Evolutionary conservation across 1,140 invertebrate genomes (phyloP).

Genomic region (Bombus affinis): DNA sequence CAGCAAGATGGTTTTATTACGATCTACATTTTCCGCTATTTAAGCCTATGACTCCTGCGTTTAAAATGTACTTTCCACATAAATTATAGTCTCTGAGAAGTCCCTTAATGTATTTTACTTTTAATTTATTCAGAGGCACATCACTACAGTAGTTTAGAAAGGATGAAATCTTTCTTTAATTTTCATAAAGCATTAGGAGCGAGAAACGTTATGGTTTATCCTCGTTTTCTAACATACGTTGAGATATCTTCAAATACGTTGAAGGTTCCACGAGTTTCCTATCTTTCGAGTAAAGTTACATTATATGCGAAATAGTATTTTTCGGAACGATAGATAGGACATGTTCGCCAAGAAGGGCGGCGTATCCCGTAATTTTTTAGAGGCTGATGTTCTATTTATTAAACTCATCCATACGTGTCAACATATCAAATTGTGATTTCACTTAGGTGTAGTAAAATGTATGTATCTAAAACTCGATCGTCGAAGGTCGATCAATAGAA

Average conservation of each 20-base stretch:
- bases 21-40: not conserved
- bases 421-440: conserved; percentile 5
- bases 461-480: not conserved
- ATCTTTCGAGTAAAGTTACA: too few species aligned
- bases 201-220: too few species aligned
- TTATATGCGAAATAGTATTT: too few species aligned
- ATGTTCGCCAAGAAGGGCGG: too few species aligned
- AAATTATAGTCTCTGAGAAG: not conserved
- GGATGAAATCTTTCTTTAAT: too few species aligned
- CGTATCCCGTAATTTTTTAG: not conserved
- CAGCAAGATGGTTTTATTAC: conserved; percentile 1
- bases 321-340: not conserved
- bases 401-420: not conserved
- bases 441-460: not conserved
- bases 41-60: not conserved
- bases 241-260: too few species aligned
- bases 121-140: not conserved
- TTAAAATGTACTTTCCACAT: not conserved
- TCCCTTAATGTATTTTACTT: not conserved
- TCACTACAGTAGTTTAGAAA: too few species aligned
- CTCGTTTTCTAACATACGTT: too few species aligned
- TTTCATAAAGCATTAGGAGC: too few species aligned
- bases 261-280: too few species aligned
- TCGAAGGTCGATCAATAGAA: not conserved
- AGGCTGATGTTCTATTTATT: not conserved